phyloP scores from a whole-genome alignment of 2,113 vertebrate genomes.

The Melanerpes formicivorus region DNA sequence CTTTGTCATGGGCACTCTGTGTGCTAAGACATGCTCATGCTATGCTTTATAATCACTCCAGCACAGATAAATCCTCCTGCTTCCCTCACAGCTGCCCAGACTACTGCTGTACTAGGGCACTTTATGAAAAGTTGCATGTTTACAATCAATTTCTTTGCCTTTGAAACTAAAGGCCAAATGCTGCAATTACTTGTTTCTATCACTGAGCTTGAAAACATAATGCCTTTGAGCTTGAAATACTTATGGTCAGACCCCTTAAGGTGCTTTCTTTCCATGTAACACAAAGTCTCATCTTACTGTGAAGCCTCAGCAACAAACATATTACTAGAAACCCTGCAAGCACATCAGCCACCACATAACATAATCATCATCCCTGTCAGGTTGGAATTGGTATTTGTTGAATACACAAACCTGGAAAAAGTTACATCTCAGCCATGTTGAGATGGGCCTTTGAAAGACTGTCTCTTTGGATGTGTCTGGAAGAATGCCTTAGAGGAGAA shows the following conservation, averaged over 20 bases:
- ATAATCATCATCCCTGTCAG: background rate
- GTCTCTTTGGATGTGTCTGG: fast-evolving
- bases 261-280: background rate
- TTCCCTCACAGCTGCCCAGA: background rate
- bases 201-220: background rate
- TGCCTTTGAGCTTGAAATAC: background rate
- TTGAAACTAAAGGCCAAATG: background rate
- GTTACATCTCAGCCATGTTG: background rate
- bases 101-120: background rate
- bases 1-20: background rate
- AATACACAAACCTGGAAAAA: background rate
- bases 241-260: background rate
- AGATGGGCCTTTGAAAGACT: background rate
- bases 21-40: background rate
- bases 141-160: background rate
- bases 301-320: background rate
- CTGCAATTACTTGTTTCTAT: background rate
- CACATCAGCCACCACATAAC: background rate
- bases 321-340: background rate
- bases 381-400: background rate
- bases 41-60: background rate
- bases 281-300: background rate
- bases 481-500: background rate
- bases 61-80: background rate
- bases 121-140: background rate